A percentile compares a stretch with the other conserved stretches of the same genome.
These are phyloP conservation scores for Mirza zaza DNA, from an alignment of 2,113 vertebrate species.

Conservation along the genomic window DNA sequence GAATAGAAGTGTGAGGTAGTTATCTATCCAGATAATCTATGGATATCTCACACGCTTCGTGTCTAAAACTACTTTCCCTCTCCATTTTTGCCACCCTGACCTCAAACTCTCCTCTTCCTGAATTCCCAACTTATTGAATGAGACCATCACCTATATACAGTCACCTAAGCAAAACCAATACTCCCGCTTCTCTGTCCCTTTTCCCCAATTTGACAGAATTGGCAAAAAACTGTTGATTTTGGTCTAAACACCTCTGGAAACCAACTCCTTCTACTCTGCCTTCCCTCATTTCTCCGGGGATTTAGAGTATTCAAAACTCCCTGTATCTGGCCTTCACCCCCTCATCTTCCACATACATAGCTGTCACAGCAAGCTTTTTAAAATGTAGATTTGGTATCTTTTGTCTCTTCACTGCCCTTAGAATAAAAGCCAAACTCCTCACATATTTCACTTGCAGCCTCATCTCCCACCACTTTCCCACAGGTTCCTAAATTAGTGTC, in stretches of 20 bases:
- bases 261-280: neutral
- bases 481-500: neutral
- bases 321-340: neutral
- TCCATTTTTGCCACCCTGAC: neutral
- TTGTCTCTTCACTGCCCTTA: neutral
- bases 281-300: neutral
- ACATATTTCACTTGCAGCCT: neutral
- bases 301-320: neutral
- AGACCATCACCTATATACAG: neutral
- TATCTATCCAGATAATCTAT: neutral
- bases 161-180: neutral
- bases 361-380: neutral
- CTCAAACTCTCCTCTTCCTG: neutral
- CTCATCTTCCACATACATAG: neutral
- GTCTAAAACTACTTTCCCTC: neutral
- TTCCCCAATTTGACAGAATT: neutral
- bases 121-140: neutral
- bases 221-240: neutral
- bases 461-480: neutral
- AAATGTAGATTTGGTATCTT: neutral
- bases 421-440: neutral
- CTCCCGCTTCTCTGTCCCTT: neutral
- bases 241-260: neutral
- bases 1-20: neutral
- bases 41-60: neutral